Evolutionary conservation across 2,113 vertebrate species (phyloP), one percentile per base, ranked within the genome.

Genomic region (Pogona vitticeps): DNA sequence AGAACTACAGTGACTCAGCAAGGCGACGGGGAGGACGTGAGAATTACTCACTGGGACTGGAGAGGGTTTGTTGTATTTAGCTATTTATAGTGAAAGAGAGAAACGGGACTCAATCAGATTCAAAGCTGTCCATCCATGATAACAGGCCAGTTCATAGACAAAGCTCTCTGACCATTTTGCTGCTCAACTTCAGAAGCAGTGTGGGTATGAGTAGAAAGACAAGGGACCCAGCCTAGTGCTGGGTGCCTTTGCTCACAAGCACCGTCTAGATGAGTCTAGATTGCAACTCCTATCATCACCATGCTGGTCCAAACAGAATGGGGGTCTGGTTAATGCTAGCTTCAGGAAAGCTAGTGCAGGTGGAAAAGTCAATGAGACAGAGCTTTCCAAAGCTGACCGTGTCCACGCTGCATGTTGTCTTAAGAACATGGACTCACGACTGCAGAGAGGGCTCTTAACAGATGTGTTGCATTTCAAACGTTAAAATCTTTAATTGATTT

Each of bases 41-140:
- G 95, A 96, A 96, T 98, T 97, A 97, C 97, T 98, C 98, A 98
- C 96, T 94, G 96, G 95, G 96, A 97, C 97, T 96, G 95, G 95
- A 97, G 97, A 97, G 97, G 97, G 98, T 97, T 98, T 97, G 97
- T 97, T 97, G 97, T 97, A 97, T 96, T 95, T 97, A 96, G 97
- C 98, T 98, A 97, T 98, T 97, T 98, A 98, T 97, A 96, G 97
- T 95, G 96, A 90, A 86, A 91, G 71, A 89, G 93, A 91, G 88
- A 59, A 80, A 84, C 76, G 58, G 83, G 91, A 88, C 92, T n/a
- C 87, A 78, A 91, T 85, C 88, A 87, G 89, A 90, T 86, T 80
- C 40, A 70, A 84, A 88, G 76, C 82, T 88, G 89, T 70, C 93
- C 83, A 88, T 23, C 46, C 65, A 31, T 28, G 40, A 46, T 28